Conservation (phyloP, 2,888 invertebrate genomes). For the Noctuana brunneofusca region DNA sequence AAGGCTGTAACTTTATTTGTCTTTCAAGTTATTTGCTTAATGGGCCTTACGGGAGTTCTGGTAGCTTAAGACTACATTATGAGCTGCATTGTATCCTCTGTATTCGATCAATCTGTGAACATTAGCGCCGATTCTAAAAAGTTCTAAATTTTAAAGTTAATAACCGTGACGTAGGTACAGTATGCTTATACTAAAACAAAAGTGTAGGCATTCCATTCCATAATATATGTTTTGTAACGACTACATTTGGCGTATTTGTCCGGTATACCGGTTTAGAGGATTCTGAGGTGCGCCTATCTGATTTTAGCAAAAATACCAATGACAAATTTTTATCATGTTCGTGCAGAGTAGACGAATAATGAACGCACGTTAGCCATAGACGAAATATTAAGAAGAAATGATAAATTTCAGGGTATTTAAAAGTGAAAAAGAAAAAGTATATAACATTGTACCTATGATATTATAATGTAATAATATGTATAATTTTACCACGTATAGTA, state of each 20-base stretch:
- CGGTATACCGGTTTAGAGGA: slow-evolving; percentile 22
- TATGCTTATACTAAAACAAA: background rate
- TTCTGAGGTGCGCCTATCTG: slow-evolving; percentile 25
- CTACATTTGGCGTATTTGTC: slow-evolving; percentile 8
- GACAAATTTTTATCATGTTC: slow-evolving; percentile 18
- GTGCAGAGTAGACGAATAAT: slow-evolving; percentile 4
- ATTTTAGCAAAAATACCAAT: slow-evolving; percentile 29
- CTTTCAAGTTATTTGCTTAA: too few relatives aligned
- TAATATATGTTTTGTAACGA: slow-evolving; percentile 4
- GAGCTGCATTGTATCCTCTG: too few relatives aligned
- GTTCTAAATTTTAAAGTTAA: background rate
- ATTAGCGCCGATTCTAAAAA: too few relatives aligned
- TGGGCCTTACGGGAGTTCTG: too few relatives aligned
- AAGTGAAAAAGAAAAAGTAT: background rate
- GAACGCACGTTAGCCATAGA: background rate
- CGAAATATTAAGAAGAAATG: background rate
- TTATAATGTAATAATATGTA: too few relatives aligned
- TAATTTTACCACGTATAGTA: too few relatives aligned
- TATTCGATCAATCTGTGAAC: too few relatives aligned
- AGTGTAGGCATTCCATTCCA: background rate
- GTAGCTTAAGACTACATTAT: too few relatives aligned
- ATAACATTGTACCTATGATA: background rate
- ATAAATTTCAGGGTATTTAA: background rate
- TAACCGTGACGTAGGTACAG: background rate
- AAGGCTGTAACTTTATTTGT: too few relatives aligned